Evolutionary conservation across 2,888 invertebrate genomes (phyloP), one percentile per base, ranked within the genome.

Genomic region (Drosophila rellima): DNA sequence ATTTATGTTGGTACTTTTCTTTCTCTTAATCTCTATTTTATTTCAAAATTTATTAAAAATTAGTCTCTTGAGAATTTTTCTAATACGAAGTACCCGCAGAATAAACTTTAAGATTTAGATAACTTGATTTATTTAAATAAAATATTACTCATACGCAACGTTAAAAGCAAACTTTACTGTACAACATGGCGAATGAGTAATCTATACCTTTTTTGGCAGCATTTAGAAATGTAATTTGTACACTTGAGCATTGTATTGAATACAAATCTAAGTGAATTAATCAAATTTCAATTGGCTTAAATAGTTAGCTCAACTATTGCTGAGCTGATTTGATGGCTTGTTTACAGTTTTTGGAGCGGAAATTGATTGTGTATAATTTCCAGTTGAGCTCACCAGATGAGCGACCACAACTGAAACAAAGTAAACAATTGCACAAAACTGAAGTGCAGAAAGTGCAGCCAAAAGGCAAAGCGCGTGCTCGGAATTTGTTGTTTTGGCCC

Each of bases 341-440:
- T 72, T 77, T 74, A 74, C 78, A 77, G 65, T 80, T 83, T 85
- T 67, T 81, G 74, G 84, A 84, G 90, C 90, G 86, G 89, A 90
- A 90, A 90, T 90, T 80, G 80, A 90, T 90, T 90, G 88, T 88
- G 82, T 89, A 81, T 88, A 88, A 89, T 88, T 89, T 88, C 78
- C 78, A 78, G 77, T 69, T 77, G 67, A 81, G 69, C 74, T 77
- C 70, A 74, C 76, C 57, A 61, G 76, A 74, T 66, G 51, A 84
- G 76, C 82, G 59, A 70, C 85, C 79, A 40, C 73, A 60, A 56
- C 64, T 62, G 31, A 39, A 61, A 37, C 52, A 61, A 52, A 69
- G 29, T 48, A 60, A 75, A 65, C 82, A 65, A 62, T 59, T 54
- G 65, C 60, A 69, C 61, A 63, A 65, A 51, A 40, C 42, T 55